Evolutionary conservation across 2,888 invertebrate genomes (phyloP).

Genomic region (Epinotia nisella): DNA sequence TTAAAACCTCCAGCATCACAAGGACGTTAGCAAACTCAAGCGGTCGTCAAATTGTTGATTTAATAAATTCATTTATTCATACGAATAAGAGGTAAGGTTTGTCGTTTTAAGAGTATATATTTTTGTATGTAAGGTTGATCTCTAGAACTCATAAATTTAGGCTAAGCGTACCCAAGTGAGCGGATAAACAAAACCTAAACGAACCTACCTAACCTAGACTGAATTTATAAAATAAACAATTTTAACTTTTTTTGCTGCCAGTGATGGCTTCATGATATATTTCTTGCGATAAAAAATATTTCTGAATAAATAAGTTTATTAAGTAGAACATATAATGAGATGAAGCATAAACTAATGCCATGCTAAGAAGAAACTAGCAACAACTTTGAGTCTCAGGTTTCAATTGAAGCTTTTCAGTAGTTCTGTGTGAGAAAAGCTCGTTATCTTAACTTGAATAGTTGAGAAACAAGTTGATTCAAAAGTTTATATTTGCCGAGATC

Average conservation of each 20-base stretch:
- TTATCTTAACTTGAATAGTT: not conserved
- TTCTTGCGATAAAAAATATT: not conserved
- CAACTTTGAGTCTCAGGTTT: slow-evolving; percentile 1
- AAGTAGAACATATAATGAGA: not conserved
- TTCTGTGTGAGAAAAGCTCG: not conserved
- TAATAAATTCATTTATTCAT: too few species aligned
- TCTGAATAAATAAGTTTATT: not conserved
- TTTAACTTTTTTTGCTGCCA: not conserved
- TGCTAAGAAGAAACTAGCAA: not conserved
- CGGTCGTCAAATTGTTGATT: too few species aligned
- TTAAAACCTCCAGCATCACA: too few species aligned
- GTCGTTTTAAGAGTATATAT: too few species aligned
- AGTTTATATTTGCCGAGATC: not conserved
- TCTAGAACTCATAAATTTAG: too few species aligned
- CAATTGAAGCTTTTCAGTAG: not conserved
- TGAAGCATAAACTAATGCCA: not conserved
- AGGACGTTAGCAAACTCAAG: too few species aligned
- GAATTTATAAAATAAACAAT: too few species aligned
- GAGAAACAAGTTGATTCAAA: not conserved
- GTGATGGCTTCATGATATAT: not conserved
- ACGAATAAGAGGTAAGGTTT: too few species aligned
- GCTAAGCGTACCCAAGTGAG: too few species aligned
- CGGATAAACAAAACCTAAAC: too few species aligned
- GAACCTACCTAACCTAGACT: too few species aligned
- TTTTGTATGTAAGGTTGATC: too few species aligned